Percentiles rank a stretch among this genome's conserved stretches.
Evolutionary conservation across 1,140 invertebrate species (phyloP).

Genomic region (Diorhabda sublineata): DNA sequence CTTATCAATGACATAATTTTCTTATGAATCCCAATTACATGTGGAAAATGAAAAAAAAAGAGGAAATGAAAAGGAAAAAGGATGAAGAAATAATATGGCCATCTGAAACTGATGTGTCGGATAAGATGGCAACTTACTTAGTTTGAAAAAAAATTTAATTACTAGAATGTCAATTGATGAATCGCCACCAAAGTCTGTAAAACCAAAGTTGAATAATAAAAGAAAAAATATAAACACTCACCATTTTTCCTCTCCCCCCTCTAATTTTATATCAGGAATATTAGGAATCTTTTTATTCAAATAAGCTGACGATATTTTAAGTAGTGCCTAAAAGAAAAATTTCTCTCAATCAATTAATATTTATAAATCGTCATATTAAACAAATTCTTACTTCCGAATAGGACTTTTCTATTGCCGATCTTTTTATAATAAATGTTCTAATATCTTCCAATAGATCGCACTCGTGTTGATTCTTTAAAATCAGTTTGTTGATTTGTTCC

Average conservation of each 20-base stretch:
- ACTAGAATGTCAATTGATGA: no score
- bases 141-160: no score
- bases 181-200: no score
- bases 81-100: no score
- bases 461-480: slow-evolving; percentile 93
- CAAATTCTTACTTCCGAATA: slow-evolving; percentile 78
- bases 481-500: slow-evolving; percentile 87
- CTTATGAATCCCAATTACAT: no score
- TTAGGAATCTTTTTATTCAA: slow-evolving; percentile 89
- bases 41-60: no score
- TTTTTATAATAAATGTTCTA: slow-evolving; percentile 85
- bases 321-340: slow-evolving; percentile 63
- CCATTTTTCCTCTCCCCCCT: slow-evolving; percentile 87
- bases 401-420: slow-evolving; percentile 88
- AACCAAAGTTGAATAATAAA: no score
- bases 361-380: not conserved
- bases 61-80: no score
- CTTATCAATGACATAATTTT: no score
- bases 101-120: no score
- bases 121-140: no score
- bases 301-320: slow-evolving; percentile 86
- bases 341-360: not conserved
- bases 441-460: slow-evolving; percentile 92
- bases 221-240: slow-evolving; percentile 46
- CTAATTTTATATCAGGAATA: slow-evolving; percentile 82